Evolutionary conservation across 1,140 invertebrate genomes (phyloP), one percentile per base, ranked within the genome.

Genomic region (Bicyclus anynana): DNA sequence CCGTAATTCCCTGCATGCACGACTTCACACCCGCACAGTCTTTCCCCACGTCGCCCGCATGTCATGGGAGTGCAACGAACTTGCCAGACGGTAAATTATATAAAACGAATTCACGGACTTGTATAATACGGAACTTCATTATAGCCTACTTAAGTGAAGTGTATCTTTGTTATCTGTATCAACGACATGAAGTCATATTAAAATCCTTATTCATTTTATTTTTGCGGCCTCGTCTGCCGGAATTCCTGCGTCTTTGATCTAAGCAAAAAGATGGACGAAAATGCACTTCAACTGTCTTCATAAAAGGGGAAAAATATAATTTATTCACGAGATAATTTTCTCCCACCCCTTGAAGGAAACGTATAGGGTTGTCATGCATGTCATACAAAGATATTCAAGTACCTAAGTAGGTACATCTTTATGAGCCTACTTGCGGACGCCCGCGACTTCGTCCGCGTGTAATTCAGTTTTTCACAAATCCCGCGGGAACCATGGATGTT

Each of bases 261-360:
- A 72, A 72, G 64, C 53, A 83, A 84, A 84, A 83, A 80, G 70
- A 81, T 78, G 71, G 78, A 76, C 75, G 74, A 80, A 84, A 88
- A 88, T 85, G 84, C 83, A 88, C 83, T 86, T 81, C 73, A 80
- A 74, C 74, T 77, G 79, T 85, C 81, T 86, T 88, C 80, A 86
- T 86, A 80, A 85, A 84, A 74, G 79, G 82, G 76, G 80, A 78
- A 79, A 82, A 85, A 84, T 85, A 86, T 88, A 86, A 88, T 88
- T 88, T 88, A 87, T 87, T 87, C 84, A 87, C 76, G 74, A 86
- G 81, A 87, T 86, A 87, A 87, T 87, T 87, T 84, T 84, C 83
- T 87, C 74, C 40, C 74, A 74, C 80, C 74, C 76, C 80, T 77
- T 72, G 74, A 79, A 79, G 67, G 74, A 77, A 66, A 65, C 74